Base-by-base conservation (phyloP, 37 sponge, comb jelly and placozoan species). In the Corticium candelabrum region DNA sequence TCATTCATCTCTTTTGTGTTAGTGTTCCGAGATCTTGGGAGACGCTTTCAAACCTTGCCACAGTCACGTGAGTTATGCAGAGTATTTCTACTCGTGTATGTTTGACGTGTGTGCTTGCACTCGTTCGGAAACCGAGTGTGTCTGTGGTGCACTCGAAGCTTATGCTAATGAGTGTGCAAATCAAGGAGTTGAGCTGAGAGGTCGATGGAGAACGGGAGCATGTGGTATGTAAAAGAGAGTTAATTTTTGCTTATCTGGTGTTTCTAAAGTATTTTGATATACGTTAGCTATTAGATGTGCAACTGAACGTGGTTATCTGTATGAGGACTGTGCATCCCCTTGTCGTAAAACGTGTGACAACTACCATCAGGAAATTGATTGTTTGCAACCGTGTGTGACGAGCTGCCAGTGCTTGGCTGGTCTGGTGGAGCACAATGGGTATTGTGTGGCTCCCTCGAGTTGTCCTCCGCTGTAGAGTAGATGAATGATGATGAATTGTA, bases 21-120 rank as follows among this genome's bases (percentile, higher is more conserved):
- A 50, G 62, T 50, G 62, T 50, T 50, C 62, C 15, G 21, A 27
- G 11, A 11, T 50, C 21, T 21, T 50, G 15, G 62, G 62, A 11
- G 62, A 50, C 62, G 62, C 21, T 50, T 50, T 50, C 62, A 50
- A 50, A 21, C 62, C 62, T 11, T 50, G 62, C 21, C 62, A 50
- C 62, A 21, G 62, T 21, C 11, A 11, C 62, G 62, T 50, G 15
- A 21, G 21, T 50, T 21, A 50, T 21, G 21, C 62, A 21, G 15
- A 50, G 62, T 50, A 50, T 50, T 50, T 50, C 62, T 50, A 50
- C 62, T 50, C 62, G 62, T 50, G 62, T 21, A 50, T 50, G 62
- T 50, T 50, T 21, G 62, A 50, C 62, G 62, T 50, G 62, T 50
- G 62, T 21, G 62, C 62, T 11, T 50, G 62, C 62, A 21, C 62